phyloP scores from a whole-genome alignment of 2,888 invertebrate species.

The Habrosyne pyritoides region DNA sequence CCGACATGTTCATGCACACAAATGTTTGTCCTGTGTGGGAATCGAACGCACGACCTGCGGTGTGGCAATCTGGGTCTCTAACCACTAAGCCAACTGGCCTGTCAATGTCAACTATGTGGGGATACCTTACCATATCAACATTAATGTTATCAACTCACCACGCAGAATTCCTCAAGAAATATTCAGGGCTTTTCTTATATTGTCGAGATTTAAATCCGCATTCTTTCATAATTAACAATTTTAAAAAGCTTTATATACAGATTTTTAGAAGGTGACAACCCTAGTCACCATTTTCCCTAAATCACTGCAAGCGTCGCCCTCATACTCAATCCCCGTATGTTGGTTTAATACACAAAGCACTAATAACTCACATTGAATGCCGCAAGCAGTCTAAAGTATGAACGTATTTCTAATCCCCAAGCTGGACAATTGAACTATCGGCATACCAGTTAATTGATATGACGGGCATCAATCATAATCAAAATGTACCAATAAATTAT shows the following conservation, averaged over 20 bases:
- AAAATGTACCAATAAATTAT: constrained; percentile 14
- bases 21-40: too few species aligned
- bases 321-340: constrained; percentile 7
- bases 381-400: constrained; percentile 11
- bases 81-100: too few species aligned
- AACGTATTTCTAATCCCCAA: constrained; percentile 22
- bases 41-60: too few species aligned
- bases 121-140: too few species aligned
- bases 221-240: neutral
- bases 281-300: neutral
- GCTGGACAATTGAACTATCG: constrained; percentile 21
- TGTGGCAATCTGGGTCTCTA: too few species aligned
- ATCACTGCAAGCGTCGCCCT: neutral
- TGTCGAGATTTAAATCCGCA: too few species aligned
- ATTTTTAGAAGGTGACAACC: neutral
- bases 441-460: constrained; percentile 36
- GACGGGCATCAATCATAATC: constrained; percentile 48
- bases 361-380: constrained; percentile 30
- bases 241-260: neutral
- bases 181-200: too few species aligned
- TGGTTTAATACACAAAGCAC: constrained; percentile 18
- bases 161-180: too few species aligned
- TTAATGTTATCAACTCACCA: too few species aligned
- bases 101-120: too few species aligned
- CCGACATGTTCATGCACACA: too few species aligned